These are phyloP conservation scores for Hydra vulgaris DNA, from an alignment of 30 jellyfish, hydroid and myxozoan species.

Conservation along the genomic window DNA sequence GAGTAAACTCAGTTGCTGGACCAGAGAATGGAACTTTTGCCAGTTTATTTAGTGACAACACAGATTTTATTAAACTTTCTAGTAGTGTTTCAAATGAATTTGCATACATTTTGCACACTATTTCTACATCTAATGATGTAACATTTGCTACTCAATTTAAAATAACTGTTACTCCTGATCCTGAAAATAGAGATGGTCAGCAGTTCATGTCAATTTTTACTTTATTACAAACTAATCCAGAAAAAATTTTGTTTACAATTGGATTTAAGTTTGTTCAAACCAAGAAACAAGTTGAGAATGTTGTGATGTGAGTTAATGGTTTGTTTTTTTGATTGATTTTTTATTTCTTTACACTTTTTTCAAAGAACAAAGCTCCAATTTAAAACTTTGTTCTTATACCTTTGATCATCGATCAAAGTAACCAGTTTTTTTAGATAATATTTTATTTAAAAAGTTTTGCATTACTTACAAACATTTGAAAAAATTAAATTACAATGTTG, in stretches of 20 bases:
- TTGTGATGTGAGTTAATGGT: not conserved
- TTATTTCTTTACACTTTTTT: not conserved
- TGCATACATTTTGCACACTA: slow-evolving; percentile 20
- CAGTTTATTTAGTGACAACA: not conserved
- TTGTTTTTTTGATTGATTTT: not conserved
- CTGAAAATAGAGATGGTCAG: slow-evolving; percentile 3
- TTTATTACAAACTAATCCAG: too few relatives aligned
- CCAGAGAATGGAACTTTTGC: not conserved
- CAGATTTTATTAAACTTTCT: not conserved
- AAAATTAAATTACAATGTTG: too few relatives aligned
- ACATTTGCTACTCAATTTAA: slow-evolving; percentile 16
- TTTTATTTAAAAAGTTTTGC: too few relatives aligned
- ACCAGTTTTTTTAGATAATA: too few relatives aligned
- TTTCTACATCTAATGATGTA: slow-evolving; percentile 15
- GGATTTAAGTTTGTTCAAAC: not conserved
- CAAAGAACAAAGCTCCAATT: not conserved
- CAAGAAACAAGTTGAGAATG: slow-evolving; percentile 8
- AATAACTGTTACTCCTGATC: slow-evolving; percentile 9
- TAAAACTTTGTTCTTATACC: not conserved
- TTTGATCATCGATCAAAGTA: not conserved
- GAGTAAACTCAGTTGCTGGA: not conserved
- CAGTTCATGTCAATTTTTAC: slow-evolving; percentile 1
- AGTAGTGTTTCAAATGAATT: not conserved
- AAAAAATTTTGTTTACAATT: not conserved
- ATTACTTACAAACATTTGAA: too few relatives aligned